Evolutionary conservation across 2,888 invertebrate genomes (phyloP).

Genomic region (Apodemia duryi): DNA sequence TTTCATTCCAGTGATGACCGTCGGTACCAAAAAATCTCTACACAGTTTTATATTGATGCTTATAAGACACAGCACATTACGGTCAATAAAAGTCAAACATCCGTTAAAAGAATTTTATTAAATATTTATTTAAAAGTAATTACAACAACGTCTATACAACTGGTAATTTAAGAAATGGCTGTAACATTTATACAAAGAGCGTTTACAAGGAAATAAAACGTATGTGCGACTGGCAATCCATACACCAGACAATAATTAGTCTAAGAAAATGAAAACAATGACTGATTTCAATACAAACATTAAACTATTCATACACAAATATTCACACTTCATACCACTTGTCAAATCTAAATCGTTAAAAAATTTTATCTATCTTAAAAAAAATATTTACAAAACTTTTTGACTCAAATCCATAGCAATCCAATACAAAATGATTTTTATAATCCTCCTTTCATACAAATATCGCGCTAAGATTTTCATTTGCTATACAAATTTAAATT

Average conservation of each 20-base stretch:
- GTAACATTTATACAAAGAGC: constrained; percentile 17
- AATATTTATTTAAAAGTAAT: constrained; percentile 30
- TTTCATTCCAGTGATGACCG: no score
- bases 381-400: constrained; percentile 60
- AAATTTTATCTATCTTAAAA: constrained; percentile 45
- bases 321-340: constrained; percentile 39
- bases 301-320: constrained; percentile 24
- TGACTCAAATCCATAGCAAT: constrained; percentile 2
- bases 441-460: constrained; percentile 11
- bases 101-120: constrained; percentile 25
- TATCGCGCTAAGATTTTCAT: neutral
- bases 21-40: no score
- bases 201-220: neutral
- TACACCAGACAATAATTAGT: constrained; percentile 10
- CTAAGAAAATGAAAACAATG: constrained; percentile 8
- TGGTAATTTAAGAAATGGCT: constrained; percentile 21
- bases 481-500: neutral
- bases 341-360: constrained; percentile 46
- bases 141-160: constrained; percentile 28
- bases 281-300: constrained; percentile 14
- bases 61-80: no score
- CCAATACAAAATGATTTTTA: constrained; percentile 13
- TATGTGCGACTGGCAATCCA: constrained; percentile 1
- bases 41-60: no score
- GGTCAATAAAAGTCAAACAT: constrained; percentile 6